Evolutionary conservation across 2,888 invertebrate species (phyloP), one percentile per base, ranked within the genome.

Genomic region (Euzetes globulus): DNA sequence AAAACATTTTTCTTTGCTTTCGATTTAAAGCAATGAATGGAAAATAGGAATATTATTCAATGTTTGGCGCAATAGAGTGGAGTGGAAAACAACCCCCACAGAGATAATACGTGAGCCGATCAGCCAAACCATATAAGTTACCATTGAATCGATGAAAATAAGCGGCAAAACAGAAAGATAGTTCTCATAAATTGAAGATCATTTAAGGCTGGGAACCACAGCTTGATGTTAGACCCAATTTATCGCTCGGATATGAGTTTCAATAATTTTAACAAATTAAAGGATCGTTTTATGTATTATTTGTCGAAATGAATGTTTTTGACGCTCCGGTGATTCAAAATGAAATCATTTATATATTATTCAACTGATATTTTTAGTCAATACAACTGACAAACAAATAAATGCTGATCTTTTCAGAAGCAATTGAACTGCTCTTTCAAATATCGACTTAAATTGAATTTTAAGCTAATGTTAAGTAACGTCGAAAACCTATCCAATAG

Each of bases 101-200:
- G 63, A 63, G 63, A 63, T 33, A 25, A 63, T 63, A 63, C 15
- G 17, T 29, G 29, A n/a, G 63, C 63, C 63, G 63, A 63, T 29
- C 17, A 11, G 11, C 55, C 25, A 13, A 41, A 41, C 41, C 41
- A 41, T 41, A 41, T 41, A 41, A 41, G 41, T 55, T 19, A 19
- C 22, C 55, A 22, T 55, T 55, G 22, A 55, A 55, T 50, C 19
- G 19, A 19, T 50, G 22, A 19, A 47, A 22, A 19, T 19, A 11
- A 22, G 55, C 22, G 55, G 19, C 50, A 25, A 55, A 19, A 55
- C 55, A 25, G 22, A 55, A 22, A 55, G 25, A 55, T 22, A 55
- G 47, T 55, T 55, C 13, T 2, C 11, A 55, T 13, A 55, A 19
- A 22, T n/a, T 50, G 41, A 41, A 41, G 41, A 41, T 41, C 41